phyloP scores from a whole-genome alignment of 2,797 vertebrate genomes.

The Toxotes lorentzi region DNA sequence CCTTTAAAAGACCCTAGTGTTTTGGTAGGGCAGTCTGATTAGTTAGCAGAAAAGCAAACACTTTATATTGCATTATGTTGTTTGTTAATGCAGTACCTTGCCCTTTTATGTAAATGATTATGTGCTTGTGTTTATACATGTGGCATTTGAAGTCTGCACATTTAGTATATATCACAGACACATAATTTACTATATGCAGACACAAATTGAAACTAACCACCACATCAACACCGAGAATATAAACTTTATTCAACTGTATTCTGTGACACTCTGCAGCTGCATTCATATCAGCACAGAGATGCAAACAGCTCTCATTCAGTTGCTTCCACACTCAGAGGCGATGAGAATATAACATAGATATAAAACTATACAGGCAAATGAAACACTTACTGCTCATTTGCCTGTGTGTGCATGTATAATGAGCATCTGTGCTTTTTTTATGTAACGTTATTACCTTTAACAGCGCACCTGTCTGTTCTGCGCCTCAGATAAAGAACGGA shows the following conservation, averaged over 20 bases:
- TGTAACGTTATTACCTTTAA: slow-evolving; percentile 75
- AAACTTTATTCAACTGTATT: slow-evolving; percentile 38
- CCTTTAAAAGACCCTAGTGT: neutral
- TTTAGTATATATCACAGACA: slow-evolving; percentile 8
- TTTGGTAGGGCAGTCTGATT: neutral
- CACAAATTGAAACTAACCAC: slow-evolving; percentile 66
- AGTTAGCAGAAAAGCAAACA: slow-evolving; percentile 3
- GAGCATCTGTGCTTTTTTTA: slow-evolving; percentile 78
- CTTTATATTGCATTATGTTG: neutral
- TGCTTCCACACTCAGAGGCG: slow-evolving; percentile 31
- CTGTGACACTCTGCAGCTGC: slow-evolving; percentile 34
- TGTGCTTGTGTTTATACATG: slow-evolving; percentile 16
- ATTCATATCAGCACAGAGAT: slow-evolving; percentile 35
- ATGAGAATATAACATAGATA: slow-evolving; percentile 39
- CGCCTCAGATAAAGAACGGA: slow-evolving; percentile 52
- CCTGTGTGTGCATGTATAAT: slow-evolving; percentile 67
- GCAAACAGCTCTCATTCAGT: slow-evolving; percentile 24
- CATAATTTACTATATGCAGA: slow-evolving; percentile 23
- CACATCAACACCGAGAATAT: slow-evolving; percentile 40
- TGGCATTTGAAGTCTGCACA: slow-evolving; percentile 26
- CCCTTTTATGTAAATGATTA: slow-evolving; percentile 2
- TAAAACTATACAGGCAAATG: slow-evolving; percentile 69
- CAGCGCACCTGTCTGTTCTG: slow-evolving; percentile 76
- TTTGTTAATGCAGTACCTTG: neutral
- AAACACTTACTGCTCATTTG: slow-evolving; percentile 71